phyloP scores from a whole-genome alignment of 1,140 invertebrate genomes.

The Chelonus insularis region DNA sequence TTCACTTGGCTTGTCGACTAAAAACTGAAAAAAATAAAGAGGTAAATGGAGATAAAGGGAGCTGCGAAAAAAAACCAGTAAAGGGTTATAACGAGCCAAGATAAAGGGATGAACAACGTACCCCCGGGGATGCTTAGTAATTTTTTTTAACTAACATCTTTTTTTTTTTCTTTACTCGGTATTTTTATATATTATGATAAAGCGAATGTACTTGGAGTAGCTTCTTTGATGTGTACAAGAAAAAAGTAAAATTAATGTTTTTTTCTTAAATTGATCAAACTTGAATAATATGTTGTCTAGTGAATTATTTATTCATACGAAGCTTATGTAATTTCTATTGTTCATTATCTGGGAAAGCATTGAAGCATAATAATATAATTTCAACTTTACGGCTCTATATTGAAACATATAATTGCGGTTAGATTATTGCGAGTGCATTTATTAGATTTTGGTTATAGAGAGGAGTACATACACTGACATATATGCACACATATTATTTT shows the following conservation, averaged over 20 bases:
- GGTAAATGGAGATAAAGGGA: constrained; percentile 9
- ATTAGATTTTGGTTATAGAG: too few relatives aligned
- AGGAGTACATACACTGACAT: too few relatives aligned
- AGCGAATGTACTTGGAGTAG: constrained; percentile 7
- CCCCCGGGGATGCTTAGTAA: not conserved
- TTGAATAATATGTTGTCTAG: too few relatives aligned
- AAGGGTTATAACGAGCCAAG: constrained; percentile 8
- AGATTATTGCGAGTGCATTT: too few relatives aligned
- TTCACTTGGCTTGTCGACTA: not conserved
- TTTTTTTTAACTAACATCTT: not conserved
- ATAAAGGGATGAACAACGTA: constrained; percentile 1
- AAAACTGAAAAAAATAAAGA: constrained; percentile 2
- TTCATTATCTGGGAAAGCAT: too few relatives aligned
- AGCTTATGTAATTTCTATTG: too few relatives aligned
- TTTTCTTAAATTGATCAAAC: not conserved
- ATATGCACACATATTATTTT: too few relatives aligned
- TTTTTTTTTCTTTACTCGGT: not conserved
- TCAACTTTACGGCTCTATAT: too few relatives aligned
- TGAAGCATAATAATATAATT: too few relatives aligned
- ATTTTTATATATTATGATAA: not conserved
- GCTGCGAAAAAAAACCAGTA: not conserved
- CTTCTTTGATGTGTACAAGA: not conserved
- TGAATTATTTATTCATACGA: too few relatives aligned
- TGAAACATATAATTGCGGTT: too few relatives aligned
- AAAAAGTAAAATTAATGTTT: not conserved